Conservation (phyloP, 2,797 vertebrate species). For the Euphonia xanthogaster region DNA sequence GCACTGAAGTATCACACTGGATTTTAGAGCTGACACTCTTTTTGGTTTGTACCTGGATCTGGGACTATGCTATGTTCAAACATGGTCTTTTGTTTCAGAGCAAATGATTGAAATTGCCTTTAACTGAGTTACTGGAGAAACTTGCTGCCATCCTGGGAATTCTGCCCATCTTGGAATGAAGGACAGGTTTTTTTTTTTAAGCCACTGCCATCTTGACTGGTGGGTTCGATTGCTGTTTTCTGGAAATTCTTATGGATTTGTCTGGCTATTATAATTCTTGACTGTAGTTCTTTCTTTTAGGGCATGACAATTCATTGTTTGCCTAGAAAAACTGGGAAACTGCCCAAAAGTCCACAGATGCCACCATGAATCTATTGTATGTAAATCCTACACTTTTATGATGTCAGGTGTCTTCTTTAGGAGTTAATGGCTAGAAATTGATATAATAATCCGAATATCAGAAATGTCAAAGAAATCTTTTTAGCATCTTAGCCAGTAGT, state of each 20-base stretch:
- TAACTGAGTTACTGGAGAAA: neutral
- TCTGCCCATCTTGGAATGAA: neutral
- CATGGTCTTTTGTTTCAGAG: constrained; percentile 38
- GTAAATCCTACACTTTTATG: neutral
- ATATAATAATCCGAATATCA: neutral
- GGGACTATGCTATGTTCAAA: neutral
- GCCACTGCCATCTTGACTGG: neutral
- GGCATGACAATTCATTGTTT: neutral
- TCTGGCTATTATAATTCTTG: neutral
- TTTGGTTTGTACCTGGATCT: neutral
- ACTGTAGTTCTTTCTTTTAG: neutral
- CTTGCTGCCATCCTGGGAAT: neutral
- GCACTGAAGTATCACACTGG: neutral
- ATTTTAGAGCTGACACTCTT: neutral
- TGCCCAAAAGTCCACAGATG: neutral
- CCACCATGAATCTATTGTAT: neutral
- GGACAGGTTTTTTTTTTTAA: neutral
- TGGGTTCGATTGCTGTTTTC: neutral
- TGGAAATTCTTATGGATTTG: neutral
- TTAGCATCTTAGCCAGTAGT: neutral
- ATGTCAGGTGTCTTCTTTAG: neutral
- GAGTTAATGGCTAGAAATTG: neutral
- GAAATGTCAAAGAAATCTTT: neutral
- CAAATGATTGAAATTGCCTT: constrained; percentile 44
- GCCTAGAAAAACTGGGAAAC: neutral